Conservation (phyloP, 2,797 vertebrate genomes). For the Pantherophis vulpinus region DNA sequence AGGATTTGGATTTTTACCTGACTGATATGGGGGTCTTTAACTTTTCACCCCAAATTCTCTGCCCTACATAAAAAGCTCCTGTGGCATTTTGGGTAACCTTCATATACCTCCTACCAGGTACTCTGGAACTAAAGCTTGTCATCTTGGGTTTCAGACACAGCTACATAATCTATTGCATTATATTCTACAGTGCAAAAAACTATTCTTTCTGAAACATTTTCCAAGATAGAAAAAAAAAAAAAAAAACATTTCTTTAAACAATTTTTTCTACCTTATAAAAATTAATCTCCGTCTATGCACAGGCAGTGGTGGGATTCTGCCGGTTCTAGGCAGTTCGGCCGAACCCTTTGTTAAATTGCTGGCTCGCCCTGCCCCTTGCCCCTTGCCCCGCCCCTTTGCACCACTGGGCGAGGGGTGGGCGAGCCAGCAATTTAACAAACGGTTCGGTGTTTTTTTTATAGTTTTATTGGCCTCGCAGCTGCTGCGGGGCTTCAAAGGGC, state of each 20-base stretch:
- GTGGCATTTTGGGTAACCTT: neutral
- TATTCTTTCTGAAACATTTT: neutral
- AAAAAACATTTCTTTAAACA: neutral
- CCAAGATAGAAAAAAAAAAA: neutral
- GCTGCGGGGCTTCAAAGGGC: too few species aligned
- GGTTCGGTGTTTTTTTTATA: too few species aligned
- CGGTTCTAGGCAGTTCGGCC: too few species aligned
- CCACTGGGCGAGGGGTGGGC: too few species aligned
- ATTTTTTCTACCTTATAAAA: conserved; percentile 18
- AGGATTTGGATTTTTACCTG: neutral
- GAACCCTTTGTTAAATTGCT: too few species aligned
- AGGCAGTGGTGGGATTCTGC: neutral
- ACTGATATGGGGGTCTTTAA: neutral
- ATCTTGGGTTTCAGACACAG: neutral
- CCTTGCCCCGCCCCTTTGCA: too few species aligned
- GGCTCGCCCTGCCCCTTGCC: too few species aligned
- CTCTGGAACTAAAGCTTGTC: neutral
- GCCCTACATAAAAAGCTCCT: neutral
- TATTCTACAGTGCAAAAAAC: neutral
- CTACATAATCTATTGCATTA: neutral
- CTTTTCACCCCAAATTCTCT: neutral
- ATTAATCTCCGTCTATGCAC: conserved; percentile 22
- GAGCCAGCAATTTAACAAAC: too few species aligned
- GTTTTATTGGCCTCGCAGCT: too few species aligned
- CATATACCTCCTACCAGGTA: neutral